Evolutionary conservation across 2,888 invertebrate genomes (phyloP).

Genomic region (Mesorhabditis belari): DNA sequence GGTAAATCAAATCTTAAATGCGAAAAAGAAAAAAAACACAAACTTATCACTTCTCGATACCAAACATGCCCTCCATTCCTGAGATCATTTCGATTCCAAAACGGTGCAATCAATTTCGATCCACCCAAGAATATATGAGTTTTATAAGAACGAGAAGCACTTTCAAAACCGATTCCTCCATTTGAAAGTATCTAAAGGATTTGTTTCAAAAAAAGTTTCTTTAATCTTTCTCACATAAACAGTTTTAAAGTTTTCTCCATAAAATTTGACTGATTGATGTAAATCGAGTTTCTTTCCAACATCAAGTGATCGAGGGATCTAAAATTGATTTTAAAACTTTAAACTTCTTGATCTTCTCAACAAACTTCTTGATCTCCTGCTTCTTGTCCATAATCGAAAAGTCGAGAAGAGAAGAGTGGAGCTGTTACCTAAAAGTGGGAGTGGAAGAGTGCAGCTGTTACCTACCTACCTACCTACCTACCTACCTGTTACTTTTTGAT

Average conservation of each 20-base stretch:
- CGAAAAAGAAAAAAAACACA: conserved; percentile 3
- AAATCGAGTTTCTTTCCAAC: conserved; percentile 35
- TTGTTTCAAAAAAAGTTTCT: neutral
- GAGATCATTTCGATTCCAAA: conserved; percentile 53
- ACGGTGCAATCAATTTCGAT: conserved; percentile 46
- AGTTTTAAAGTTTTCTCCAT: conserved; percentile 22
- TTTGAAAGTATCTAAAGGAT: conserved; percentile 42
- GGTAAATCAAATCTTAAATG: neutral
- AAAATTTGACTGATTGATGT: conserved; percentile 19
- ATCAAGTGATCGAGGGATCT: conserved; percentile 41
- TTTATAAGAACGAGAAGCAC: conserved; percentile 30
- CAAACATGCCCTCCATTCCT: conserved; percentile 49
- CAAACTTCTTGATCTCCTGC: conserved; percentile 36
- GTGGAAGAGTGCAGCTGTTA: neutral
- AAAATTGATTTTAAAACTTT: neutral
- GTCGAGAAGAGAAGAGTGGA: conserved; percentile 50
- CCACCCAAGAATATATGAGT: conserved; percentile 20
- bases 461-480: too few relatives aligned
- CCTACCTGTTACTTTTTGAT: too few relatives aligned
- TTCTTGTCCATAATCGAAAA: conserved; percentile 49
- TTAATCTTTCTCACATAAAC: neutral
- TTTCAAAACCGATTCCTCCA: conserved; percentile 50
- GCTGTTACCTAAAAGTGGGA: conserved; percentile 48
- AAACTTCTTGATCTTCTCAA: neutral
- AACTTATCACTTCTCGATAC: conserved; percentile 49